Evolutionary conservation across 92 coral and sea anemone species (phyloP), one percentile per base, ranked within the genome.

Genomic region (Parazoanthus darwini): DNA sequence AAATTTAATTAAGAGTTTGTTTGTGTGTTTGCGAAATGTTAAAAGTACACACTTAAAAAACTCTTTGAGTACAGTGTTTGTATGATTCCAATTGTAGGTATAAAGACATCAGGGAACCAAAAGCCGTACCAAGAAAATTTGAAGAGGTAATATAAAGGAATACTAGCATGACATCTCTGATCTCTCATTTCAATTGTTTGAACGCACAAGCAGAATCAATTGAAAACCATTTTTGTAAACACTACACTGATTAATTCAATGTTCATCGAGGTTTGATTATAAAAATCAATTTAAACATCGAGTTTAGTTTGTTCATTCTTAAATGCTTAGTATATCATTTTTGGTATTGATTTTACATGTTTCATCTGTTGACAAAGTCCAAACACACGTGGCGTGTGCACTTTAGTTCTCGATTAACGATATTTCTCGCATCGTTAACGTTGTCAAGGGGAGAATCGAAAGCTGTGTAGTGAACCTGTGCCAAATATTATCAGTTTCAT

Each of bases 41-140:
- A 29, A 29, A 29, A 33, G 22, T 54, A 48, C 85, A 36, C 35
- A 33, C 36, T 13, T 22, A 39, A 13, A 8, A 14, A 39, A 33
- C 22, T 74, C 78, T 26, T 6, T 26, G 29, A 37, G 10, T 50
- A 14, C 26, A 5, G 5, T 5, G 23, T 58, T 81, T 56, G 20
- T 58, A 33, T 56, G 36, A 43, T 78, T 78, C 18, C 56, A 43
- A 5, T 83, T 42, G 39, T 43, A 83, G 87, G 6, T 83, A 83
- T 35, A 68, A 83, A 50, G 39, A 83, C 58, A 83, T 83, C 26
- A 83, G 87, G 59, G 87, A 83, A 66, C 87, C 87, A 8, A 83
- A 67, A 83, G 78, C 78, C 4, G 42, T 70, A 26, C 87, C 87
- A 50, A 68, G 77, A 68, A 83, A 83, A 83, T 46, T 83, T 44